Evolutionary conservation across 2,113 vertebrate species (phyloP).

Genomic region (Rhea americana): DNA sequence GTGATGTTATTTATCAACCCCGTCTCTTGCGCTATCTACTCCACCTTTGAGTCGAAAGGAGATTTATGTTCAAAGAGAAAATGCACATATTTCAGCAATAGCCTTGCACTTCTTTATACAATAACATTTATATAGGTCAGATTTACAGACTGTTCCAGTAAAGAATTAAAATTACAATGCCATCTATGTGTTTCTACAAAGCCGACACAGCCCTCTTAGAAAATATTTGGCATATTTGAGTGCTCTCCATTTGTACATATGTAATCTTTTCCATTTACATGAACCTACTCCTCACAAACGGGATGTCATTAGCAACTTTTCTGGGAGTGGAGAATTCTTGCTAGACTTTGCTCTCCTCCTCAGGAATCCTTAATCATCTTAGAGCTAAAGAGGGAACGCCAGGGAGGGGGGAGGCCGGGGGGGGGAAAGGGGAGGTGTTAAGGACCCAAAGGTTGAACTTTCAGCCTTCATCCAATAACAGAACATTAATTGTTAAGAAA

Average conservation of each 20-base stretch:
- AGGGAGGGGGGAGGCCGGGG: accelerated
- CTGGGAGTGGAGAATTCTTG: not conserved
- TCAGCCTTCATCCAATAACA: not conserved
- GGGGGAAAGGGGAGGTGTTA: not conserved
- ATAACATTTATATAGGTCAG: constrained; percentile 16
- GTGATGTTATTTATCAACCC: constrained; percentile 33
- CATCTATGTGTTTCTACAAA: not conserved
- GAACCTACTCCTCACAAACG: not conserved
- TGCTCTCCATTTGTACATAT: not conserved
- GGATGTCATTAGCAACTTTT: not conserved
- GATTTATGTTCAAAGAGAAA: constrained; percentile 27
- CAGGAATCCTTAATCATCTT: not conserved
- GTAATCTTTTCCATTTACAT: not conserved
- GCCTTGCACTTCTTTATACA: constrained; percentile 20
- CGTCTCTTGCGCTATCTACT: not conserved
- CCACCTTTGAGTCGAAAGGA: not conserved
- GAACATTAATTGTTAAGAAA: not conserved
- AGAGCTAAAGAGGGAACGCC: not conserved
- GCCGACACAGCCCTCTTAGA: accelerated
- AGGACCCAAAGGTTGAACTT: not conserved
- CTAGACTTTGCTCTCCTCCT: not conserved
- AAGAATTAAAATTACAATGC: not conserved
- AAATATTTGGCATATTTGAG: not conserved
- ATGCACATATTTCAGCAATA: constrained; percentile 28
- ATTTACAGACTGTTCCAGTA: not conserved